Evolutionary conservation across 2,888 invertebrate genomes (phyloP), one percentile per base, ranked within the genome.

Genomic region (Muschampia plurimacula): DNA sequence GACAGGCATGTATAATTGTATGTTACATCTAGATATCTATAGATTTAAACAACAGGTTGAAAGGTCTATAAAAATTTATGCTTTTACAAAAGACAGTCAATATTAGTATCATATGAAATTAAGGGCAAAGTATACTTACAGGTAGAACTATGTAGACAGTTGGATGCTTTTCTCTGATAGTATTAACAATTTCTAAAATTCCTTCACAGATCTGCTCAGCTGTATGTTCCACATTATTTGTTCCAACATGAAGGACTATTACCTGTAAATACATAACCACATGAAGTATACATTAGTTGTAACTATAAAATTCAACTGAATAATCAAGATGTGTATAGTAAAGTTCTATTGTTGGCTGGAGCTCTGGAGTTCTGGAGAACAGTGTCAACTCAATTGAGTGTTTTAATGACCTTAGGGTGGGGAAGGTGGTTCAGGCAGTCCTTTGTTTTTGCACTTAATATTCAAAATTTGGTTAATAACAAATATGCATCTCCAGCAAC

Each of bases 241-340:
- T 98, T 74, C 99, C 98, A 76, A 97, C 97, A 89, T 97, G 96
- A 68, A 99, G 90, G 72, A 98, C 98, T 81, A 98, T 96, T 39
- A 97, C 97, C 97, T 98, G 68, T 8, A 78, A 69, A 69, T 55
- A 22, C 1, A 32, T 36, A n/a, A n/a, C n/a, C 9, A 59, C 28
- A 57, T 57, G 28, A 5, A 57, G 12, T 41, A 10, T 2, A 41
- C 8, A 8, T 0, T 41, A 1, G 2, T 10, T 10, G 10, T 41
- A 41, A 13, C 46, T 46, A 13, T 3, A 10, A 10, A 46, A 46
- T 46, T 46, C 46, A 46, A 46, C 10, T 2, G 9, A 41, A 9
- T 0, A 41, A 6, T 36, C 36, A 36, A 36, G 6, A 36, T 36
- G 36, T 6, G 6, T 6, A 6, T 36, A 36, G 0, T 36, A 36